phyloP scores from a whole-genome alignment of 2,888 invertebrate genomes.

The Macropis europaea region DNA sequence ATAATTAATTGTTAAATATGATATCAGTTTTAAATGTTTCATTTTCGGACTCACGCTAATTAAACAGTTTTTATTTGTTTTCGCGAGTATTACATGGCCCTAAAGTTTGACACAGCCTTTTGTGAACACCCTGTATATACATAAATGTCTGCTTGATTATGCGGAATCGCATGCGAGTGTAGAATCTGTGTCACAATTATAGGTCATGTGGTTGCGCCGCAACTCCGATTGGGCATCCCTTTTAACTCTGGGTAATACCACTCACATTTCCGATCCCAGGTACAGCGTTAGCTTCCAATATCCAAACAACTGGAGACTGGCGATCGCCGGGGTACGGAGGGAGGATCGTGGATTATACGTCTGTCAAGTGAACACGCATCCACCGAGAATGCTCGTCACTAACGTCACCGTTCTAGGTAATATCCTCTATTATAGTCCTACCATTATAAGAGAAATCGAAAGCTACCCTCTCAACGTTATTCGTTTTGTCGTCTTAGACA shows the following conservation, averaged over 20 bases:
- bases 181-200: conserved; percentile 39
- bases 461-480: too few species aligned
- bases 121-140: too few species aligned
- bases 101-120: too few species aligned
- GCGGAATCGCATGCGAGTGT: conserved; percentile 17
- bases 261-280: conserved; percentile 84
- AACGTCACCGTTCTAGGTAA: conserved; percentile 89
- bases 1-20: too few species aligned
- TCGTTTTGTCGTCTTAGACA: too few species aligned
- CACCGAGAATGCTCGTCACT: conserved; percentile 87
- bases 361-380: conserved; percentile 91
- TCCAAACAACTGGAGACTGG: conserved; percentile 86
- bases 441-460: too few species aligned
- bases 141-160: conserved; percentile 3
- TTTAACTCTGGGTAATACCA: conserved; percentile 84
- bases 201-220: conserved; percentile 87
- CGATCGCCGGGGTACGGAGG: conserved; percentile 86
- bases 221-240: conserved; percentile 84
- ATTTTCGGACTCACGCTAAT: too few species aligned
- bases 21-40: too few species aligned
- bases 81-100: too few species aligned
- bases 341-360: conserved; percentile 88
- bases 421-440: conserved; percentile 51
- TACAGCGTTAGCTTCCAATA: conserved; percentile 86
- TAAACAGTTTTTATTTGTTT: too few species aligned